Base-by-base conservation (phyloP, 2,113 vertebrate species). In the Platycercus adscitus region DNA sequence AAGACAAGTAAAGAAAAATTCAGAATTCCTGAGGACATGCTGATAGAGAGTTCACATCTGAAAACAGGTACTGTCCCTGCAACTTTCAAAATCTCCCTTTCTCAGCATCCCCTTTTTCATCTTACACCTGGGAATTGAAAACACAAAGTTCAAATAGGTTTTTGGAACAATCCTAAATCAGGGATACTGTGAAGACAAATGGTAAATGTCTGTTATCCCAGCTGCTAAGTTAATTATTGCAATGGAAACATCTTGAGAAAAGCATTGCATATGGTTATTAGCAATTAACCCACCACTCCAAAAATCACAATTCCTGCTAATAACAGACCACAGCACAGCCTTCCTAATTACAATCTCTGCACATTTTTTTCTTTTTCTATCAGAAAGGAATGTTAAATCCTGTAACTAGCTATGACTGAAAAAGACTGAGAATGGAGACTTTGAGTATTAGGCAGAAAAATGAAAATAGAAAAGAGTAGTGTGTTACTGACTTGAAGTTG, bases 171-270 rank as follows among this genome's bases (percentile, higher is more conserved):
- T 90, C 94, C 95, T 97, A 94, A 95, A 95, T 83, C 93, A 97
- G 94, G 96, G 91, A 90, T 94, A 97, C 96, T 92, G 96, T 93
- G 96, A 98, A 98, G 98, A 98, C 93, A 97, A 98, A 98, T 97
- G 97, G 96, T 97, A 98, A 98, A 98, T 97, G 97, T 97, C 97
- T 97, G 93, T 95, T 98, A 79, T 96, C 97, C 98, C 98, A 98
- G 98, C 97, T 98, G 98, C 97, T 98, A 97, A 96, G 97, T 98
- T 98, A 98, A 98, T 98, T 98, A 98, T 97, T 97, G 92, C 98
- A 98, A 98, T 98, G 97, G 97, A 98, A 98, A 98, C 97, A 98
- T 98, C 98, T 98, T 98, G 96, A 98, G 97, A 95, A 97, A 97
- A 98, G 98, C 95, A 98, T 93, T 98, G 95, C 97, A 96, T 97